phyloP scores from a whole-genome alignment of 1,140 invertebrate species.

The Mercenaria mercenaria region DNA sequence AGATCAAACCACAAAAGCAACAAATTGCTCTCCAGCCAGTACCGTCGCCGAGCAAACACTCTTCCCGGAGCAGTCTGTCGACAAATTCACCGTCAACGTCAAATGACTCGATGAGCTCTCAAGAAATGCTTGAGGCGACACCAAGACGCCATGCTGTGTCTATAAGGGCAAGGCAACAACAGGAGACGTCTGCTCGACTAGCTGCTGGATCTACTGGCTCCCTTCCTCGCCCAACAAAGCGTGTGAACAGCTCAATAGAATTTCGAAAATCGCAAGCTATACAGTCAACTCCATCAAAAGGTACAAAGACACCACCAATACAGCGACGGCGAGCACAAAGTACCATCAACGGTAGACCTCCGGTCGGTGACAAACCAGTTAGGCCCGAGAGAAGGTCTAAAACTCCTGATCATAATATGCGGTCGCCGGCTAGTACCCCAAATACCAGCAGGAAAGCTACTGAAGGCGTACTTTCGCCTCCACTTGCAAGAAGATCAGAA shows the following conservation, averaged over 20 bases:
- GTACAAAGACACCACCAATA: slow-evolving; percentile 16
- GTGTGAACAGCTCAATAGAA: slow-evolving; percentile 56
- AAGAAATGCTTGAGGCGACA: slow-evolving; percentile 59
- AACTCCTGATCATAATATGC: slow-evolving; percentile 42
- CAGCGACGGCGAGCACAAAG: slow-evolving; percentile 43
- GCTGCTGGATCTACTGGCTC: slow-evolving; percentile 57
- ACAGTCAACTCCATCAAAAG: neutral
- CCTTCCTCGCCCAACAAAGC: slow-evolving; percentile 51
- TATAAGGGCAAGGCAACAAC: slow-evolving; percentile 39
- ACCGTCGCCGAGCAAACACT: slow-evolving; percentile 35
- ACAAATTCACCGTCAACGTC: slow-evolving; percentile 68
- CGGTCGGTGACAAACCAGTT: slow-evolving; percentile 52
- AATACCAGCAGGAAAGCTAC: neutral
- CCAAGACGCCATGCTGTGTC: slow-evolving; percentile 35
- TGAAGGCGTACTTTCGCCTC: slow-evolving; percentile 56
- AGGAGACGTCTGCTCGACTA: slow-evolving; percentile 49
- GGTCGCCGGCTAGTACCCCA: neutral
- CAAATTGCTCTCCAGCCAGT: slow-evolving; percentile 55
- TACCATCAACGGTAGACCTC: slow-evolving; percentile 49
- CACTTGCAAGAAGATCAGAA: slow-evolving; percentile 40
- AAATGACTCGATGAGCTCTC: slow-evolving; percentile 73
- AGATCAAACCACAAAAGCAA: neutral
- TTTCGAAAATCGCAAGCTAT: slow-evolving; percentile 57
- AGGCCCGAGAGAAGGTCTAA: slow-evolving; percentile 40
- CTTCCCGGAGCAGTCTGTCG: slow-evolving; percentile 50